These are phyloP conservation scores for Xylocampa areola DNA, from an alignment of 2,888 invertebrate genomes.

Conservation along the genomic window DNA sequence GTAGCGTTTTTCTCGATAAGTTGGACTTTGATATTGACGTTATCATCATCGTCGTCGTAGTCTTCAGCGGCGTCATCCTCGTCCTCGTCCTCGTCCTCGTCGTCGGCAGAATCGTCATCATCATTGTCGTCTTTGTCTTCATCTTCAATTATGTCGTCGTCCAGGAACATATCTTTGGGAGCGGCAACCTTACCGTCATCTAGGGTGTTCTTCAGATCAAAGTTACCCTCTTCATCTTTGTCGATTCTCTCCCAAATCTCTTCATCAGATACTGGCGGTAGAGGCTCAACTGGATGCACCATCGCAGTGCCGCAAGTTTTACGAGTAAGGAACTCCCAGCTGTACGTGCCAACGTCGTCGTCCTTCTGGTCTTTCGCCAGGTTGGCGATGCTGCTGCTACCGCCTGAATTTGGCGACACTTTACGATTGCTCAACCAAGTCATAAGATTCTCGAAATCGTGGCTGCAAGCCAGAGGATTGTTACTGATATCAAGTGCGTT, in stretches of 20 bases:
- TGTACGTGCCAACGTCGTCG: conserved; percentile 75
- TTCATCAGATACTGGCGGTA: conserved; percentile 80
- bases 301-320: conserved; percentile 80
- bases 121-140: conserved; percentile 72
- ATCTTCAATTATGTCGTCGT: conserved; percentile 66
- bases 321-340: conserved; percentile 85
- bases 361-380: conserved; percentile 78
- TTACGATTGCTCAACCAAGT: conserved; percentile 90
- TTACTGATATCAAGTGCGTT: conserved; percentile 90
- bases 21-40: conserved; percentile 81
- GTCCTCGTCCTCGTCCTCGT: conserved; percentile 77
- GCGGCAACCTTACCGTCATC: conserved; percentile 80
- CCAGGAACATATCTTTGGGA: conserved; percentile 60
- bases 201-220: conserved; percentile 81
- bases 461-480: conserved; percentile 92
- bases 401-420: conserved; percentile 87
- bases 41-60: conserved; percentile 67
- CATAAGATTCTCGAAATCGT: conserved; percentile 92
- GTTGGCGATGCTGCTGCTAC: conserved; percentile 80
- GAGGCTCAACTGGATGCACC: conserved; percentile 76
- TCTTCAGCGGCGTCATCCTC: conserved; percentile 72
- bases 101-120: conserved; percentile 78
- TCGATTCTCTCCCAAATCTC: conserved; percentile 87
- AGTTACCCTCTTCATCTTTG: conserved; percentile 78
- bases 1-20: conserved; percentile 73